Evolutionary conservation across 2,113 vertebrate species (phyloP).

Genomic region (Chloebia gouldiae): DNA sequence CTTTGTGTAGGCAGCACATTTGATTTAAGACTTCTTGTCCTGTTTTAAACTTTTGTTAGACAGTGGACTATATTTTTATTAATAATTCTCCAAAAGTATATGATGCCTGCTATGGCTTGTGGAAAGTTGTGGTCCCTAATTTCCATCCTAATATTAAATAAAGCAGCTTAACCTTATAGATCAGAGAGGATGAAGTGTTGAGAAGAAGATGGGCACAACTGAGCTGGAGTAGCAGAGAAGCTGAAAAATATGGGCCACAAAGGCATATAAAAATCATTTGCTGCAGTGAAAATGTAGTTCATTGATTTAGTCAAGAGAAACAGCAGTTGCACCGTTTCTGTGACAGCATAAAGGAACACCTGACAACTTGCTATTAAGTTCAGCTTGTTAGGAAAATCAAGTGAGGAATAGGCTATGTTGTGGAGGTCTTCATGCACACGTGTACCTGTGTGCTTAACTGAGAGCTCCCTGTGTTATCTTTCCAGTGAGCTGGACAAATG

Average conservation of each 20-base stretch:
- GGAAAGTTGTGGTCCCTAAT: neutral
- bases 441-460: neutral
- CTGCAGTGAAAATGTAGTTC: neutral
- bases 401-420: neutral
- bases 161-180: neutral
- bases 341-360: neutral
- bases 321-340: neutral
- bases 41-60: neutral
- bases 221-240: neutral
- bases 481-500: neutral
- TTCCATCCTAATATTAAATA: neutral
- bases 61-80: neutral
- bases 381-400: neutral
- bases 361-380: neutral
- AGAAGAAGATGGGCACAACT: neutral
- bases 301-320: neutral
- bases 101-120: neutral
- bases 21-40: neutral
- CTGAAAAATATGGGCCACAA: neutral
- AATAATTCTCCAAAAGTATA: neutral
- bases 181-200: neutral
- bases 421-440: fast-evolving
- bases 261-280: neutral
- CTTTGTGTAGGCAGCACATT: neutral
- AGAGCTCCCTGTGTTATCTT: neutral